Percentiles rank a stretch among this genome's conserved stretches.
Evolutionary conservation across 1,140 invertebrate genomes (phyloP).

Genomic region (Drosophila paulistorum): DNA sequence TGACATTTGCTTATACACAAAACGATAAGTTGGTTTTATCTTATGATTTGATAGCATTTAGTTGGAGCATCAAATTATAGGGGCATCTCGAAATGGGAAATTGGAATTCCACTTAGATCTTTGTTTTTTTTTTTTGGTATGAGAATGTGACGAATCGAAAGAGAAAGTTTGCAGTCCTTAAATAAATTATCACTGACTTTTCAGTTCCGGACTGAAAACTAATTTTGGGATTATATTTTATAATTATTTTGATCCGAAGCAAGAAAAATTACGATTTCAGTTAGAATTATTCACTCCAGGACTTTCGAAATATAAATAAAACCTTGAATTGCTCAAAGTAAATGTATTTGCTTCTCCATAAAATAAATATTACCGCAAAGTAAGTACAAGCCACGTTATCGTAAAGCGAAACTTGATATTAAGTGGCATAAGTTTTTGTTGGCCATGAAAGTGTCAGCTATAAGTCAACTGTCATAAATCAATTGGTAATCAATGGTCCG

Average conservation of each 20-base stretch:
- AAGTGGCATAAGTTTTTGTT: slow-evolving; percentile 8
- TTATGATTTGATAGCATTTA: background rate
- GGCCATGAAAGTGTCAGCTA: slow-evolving; percentile 14
- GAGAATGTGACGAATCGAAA: background rate
- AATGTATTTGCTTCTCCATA: background rate
- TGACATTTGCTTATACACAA: background rate
- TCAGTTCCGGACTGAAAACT: too few species aligned
- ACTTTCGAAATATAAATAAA: too few species aligned
- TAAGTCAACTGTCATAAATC: slow-evolving; percentile 32
- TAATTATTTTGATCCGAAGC: too few species aligned
- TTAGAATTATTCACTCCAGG: background rate
- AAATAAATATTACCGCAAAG: slow-evolving; percentile 8
- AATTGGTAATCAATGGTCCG: slow-evolving; percentile 37
- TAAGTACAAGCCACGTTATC: slow-evolving; percentile 3
- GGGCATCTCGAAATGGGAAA: background rate
- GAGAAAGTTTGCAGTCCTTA: too few species aligned
- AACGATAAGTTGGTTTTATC: slow-evolving; percentile 7
- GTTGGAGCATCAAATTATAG: background rate
- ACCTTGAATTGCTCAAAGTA: background rate
- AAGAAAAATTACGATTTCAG: background rate
- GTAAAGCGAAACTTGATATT: background rate
- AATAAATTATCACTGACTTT: too few species aligned
- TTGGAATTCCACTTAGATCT: too few species aligned
- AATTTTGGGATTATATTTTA: too few species aligned
- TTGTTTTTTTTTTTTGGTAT: too few species aligned